Evolutionary conservation across 2,888 invertebrate species (phyloP).

Genomic region (Habrosyne pyritoides): DNA sequence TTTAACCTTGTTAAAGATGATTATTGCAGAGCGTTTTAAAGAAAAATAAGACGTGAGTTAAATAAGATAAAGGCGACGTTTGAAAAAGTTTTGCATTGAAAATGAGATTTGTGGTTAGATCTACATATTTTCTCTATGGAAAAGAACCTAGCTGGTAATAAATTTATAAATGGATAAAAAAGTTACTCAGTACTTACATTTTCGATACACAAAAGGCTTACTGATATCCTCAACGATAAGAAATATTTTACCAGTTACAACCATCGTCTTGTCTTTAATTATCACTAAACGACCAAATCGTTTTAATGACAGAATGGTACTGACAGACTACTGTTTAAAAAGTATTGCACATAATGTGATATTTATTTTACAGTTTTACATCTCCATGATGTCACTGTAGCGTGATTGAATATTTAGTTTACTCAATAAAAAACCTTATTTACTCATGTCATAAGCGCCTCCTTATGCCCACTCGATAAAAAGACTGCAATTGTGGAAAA

Average conservation of each 20-base stretch:
- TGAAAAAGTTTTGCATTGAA: no score
- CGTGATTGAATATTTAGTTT: slow-evolving; percentile 41
- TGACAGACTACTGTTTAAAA: slow-evolving; percentile 39
- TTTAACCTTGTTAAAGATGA: slow-evolving; percentile 25
- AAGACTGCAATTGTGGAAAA: slow-evolving; percentile 4
- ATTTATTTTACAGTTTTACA: slow-evolving; percentile 46
- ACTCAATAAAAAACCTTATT: slow-evolving; percentile 37
- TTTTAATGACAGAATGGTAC: slow-evolving; percentile 32
- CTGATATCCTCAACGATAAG: slow-evolving; percentile 44
- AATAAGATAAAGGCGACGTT: no score
- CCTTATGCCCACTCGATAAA: not conserved
- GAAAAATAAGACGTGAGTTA: no score
- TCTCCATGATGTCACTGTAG: slow-evolving; percentile 54
- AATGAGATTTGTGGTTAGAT: no score
- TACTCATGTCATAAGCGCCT: slow-evolving; percentile 26
- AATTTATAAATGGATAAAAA: not conserved
- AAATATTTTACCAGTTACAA: slow-evolving; percentile 44
- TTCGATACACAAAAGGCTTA: slow-evolving; percentile 31
- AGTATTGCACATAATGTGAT: slow-evolving; percentile 26
- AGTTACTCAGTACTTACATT: slow-evolving; percentile 44
- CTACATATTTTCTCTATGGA: no score
- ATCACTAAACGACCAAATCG: slow-evolving; percentile 27
- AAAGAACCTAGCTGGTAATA: no score
- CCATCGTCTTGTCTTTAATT: slow-evolving; percentile 33
- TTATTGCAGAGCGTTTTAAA: not conserved